Evolutionary conservation across 2,888 invertebrate species (phyloP), one percentile per base, ranked within the genome.

Genomic region (Orthosia cruda): DNA sequence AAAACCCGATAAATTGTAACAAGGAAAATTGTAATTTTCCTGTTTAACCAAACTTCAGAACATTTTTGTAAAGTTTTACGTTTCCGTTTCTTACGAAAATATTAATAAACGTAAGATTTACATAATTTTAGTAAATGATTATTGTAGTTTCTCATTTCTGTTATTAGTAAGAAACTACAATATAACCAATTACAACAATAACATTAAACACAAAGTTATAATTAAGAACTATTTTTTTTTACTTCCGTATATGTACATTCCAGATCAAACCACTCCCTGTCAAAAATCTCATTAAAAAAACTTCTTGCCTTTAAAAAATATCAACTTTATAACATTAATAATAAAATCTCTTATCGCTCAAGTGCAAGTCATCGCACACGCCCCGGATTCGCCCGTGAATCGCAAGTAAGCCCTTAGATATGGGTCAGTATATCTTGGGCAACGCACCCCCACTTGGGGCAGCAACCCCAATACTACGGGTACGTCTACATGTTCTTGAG

Each of bases 391-490:
- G 75, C 64, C 76, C 73, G 61, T 71, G 82, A 82, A 61, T 71
- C 32, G 75, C 57, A 57, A 64, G 54, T 59, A 54, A 72, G 26
- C 58, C 72, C 76, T 70, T 71, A 71, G 54, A 86, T 83, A 13
- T 86, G 79, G 86, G 86, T 86, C 86, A 86, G 76, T 85, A 32
- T 78, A 74, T 78, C 87, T 87, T 86, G 77, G 78, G 69, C 66
- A 66, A 55, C 50, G 72, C 65, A 63, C 84, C 81, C 70, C 49
- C 55, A 23, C 67, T 58, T 55, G 52, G 67, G 79, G 74, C 54
- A 64, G 71, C 66, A 64, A 71, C 81, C 84, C 81, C 71, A 26
- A 62, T 32, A 50, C n/a, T 55, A 20, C 32, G 82, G 59, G 62
- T 81, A 77, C 32, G 82, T 75, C 66, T 81, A 81, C 54, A 59